These are phyloP conservation scores for Triops cancriformis DNA, from an alignment of 1,140 invertebrate genomes.

Conservation along the genomic window DNA sequence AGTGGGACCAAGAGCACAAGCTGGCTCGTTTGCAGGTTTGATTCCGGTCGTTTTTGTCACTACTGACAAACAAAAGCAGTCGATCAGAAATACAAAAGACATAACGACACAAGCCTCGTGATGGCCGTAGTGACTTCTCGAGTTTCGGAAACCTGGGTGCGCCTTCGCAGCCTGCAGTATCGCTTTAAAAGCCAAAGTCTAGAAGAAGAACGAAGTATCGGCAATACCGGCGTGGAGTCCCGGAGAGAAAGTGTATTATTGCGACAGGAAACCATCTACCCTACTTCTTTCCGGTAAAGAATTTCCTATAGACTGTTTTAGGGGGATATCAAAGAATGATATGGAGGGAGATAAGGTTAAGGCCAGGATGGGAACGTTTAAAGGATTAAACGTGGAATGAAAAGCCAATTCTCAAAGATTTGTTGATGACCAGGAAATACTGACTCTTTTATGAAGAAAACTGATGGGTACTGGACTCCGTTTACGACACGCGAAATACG, in stretches of 20 bases:
- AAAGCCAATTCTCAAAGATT: too few relatives aligned
- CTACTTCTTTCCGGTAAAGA: not conserved
- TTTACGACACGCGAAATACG: not conserved
- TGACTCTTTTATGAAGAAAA: too few relatives aligned
- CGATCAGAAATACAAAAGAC: not conserved
- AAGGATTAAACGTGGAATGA: too few relatives aligned
- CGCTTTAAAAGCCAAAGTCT: not conserved
- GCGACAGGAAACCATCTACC: not conserved
- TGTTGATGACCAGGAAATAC: too few relatives aligned
- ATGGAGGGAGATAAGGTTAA: not conserved
- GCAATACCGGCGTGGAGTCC: not conserved
- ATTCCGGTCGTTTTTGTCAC: too few relatives aligned
- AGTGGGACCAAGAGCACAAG: slow-evolving; percentile 4
- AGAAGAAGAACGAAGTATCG: not conserved
- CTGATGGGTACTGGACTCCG: not conserved
- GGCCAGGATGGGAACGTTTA: too few relatives aligned
- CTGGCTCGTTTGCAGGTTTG: not conserved
- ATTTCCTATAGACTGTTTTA: not conserved
- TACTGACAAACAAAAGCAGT: not conserved
- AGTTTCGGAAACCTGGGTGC: not conserved
- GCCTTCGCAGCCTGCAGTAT: not conserved
- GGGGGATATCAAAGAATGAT: not conserved
- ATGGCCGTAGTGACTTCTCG: not conserved
- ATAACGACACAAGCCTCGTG: not conserved
- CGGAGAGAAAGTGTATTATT: not conserved